Evolutionary conservation across 2,888 invertebrate species (phyloP), one percentile per base, ranked within the genome.

Genomic region (Scaptomyza caliginosa): DNA sequence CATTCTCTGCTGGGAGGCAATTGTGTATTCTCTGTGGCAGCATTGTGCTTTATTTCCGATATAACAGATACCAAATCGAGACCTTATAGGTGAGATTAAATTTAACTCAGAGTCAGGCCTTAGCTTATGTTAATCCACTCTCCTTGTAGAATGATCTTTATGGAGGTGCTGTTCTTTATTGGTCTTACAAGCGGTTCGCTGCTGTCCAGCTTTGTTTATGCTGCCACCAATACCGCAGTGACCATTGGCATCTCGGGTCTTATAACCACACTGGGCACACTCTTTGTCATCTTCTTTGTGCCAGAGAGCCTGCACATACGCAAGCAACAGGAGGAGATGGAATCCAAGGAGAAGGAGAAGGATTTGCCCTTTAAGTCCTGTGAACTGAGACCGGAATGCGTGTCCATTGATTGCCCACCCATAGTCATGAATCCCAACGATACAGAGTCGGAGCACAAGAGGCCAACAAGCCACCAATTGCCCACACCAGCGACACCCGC

Each of bases 31-130:
- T 92, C 94, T 39, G 93, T 94, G 54, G 93, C 93, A 4, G 92
- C 93, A 0, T 93, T 93, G 74, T 94, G 94, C 78, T 94, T 94
- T 76, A 91, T 95, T 60, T 93, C 94, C 56, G 95, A 96, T 86
- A 92, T 94, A 42, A 93, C 94, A 0, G 91, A 93, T 8, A 92
- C 92, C 24, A 92, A 93, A 34, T 93, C 93, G 56, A 92, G 95
- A 88, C 94, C 95, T 56, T 90, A 94, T 81, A 93, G 94, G 94
- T 94, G 48, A 40, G 64, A 26, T 16, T 0, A 16, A 2, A 2
- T 4, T n/a, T 3, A 30, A 11, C 11, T 7, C 3, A 6, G n/a
- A 26, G 11, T 11, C 16, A 3, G 6, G 1, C 4, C 16, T 19
- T 23, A 11, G 1, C 16, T 26, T 21, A 42, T 13, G 8, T 5